phyloP scores from a whole-genome alignment of 2,888 invertebrate species.

The Acrobasis repandana region DNA sequence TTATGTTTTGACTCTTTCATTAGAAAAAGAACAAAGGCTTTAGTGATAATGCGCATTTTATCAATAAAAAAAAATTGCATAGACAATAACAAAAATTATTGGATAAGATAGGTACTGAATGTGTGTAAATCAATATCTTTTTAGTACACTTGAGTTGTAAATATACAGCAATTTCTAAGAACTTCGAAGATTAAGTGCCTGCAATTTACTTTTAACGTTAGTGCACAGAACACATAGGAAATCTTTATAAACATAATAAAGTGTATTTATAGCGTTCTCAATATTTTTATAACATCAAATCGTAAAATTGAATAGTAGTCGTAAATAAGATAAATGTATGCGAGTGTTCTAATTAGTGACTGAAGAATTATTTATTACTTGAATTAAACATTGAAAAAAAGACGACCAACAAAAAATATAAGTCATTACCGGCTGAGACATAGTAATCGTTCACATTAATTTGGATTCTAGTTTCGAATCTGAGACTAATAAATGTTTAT shows the following conservation, averaged over 20 bases:
- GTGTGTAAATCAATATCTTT: not conserved
- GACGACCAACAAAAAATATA: constrained; percentile 20
- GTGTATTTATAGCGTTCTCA: constrained; percentile 28
- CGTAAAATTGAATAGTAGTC: constrained; percentile 32
- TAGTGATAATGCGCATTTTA: no score
- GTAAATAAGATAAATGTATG: constrained; percentile 28
- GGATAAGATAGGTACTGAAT: not conserved
- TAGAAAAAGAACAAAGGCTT: no score
- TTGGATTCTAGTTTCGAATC: constrained; percentile 48
- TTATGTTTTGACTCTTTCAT: no score
- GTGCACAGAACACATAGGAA: constrained; percentile 13
- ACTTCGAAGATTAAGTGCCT: constrained; percentile 2
- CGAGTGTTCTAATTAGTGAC: constrained; percentile 31
- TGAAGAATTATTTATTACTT: constrained; percentile 25
- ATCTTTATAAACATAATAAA: constrained; percentile 21
- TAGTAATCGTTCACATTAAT: constrained; percentile 56
- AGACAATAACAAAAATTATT: not conserved
- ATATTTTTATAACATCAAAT: constrained; percentile 38
- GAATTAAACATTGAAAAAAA: constrained; percentile 21
- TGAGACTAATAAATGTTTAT: constrained; percentile 56
- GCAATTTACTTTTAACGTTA: constrained; percentile 4
- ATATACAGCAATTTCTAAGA: not conserved
- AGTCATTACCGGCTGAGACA: constrained; percentile 33
- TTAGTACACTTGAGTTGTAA: not conserved
- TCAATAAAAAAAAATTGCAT: no score